Evolutionary conservation across 2,888 invertebrate species (phyloP).

Genomic region (Ferdinandea cuprea): DNA sequence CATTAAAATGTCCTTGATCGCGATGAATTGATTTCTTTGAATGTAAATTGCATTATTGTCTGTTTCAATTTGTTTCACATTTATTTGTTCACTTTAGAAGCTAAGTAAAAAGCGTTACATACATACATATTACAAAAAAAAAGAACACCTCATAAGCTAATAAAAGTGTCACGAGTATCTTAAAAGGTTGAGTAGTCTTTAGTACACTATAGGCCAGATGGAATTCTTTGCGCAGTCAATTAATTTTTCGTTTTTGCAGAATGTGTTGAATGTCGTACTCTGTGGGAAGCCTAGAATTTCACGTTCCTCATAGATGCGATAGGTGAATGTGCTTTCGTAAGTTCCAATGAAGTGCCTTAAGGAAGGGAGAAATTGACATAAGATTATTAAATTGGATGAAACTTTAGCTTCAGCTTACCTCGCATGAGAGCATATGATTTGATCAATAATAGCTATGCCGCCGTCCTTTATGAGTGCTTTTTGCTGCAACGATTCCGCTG

Average conservation of each 20-base stretch:
- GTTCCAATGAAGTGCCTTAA: slow-evolving; percentile 92
- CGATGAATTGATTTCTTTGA: neutral
- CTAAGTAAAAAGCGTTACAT: slow-evolving; percentile 41
- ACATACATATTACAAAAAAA: slow-evolving; percentile 16
- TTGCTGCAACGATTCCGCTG: slow-evolving; percentile 79
- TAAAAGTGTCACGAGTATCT: slow-evolving; percentile 12
- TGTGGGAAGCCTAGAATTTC: slow-evolving; percentile 95
- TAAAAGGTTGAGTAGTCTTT: slow-evolving; percentile 11
- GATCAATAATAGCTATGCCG: slow-evolving; percentile 95
- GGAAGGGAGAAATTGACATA: neutral
- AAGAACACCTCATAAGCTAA: neutral
- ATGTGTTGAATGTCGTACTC: slow-evolving; percentile 92
- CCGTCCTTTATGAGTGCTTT: slow-evolving; percentile 87
- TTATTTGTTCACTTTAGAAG: slow-evolving; percentile 36
- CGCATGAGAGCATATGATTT: slow-evolving; percentile 96
- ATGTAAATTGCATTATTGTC: slow-evolving; percentile 7
- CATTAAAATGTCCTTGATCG: slow-evolving; percentile 36
- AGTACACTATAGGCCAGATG: slow-evolving; percentile 88
- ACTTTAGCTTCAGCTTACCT: no score
- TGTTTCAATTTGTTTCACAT: slow-evolving; percentile 21
- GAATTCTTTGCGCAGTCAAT: slow-evolving; percentile 89
- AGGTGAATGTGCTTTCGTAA: slow-evolving; percentile 97
- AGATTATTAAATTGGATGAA: no score
- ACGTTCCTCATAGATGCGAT: slow-evolving; percentile 97
- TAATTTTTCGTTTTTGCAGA: slow-evolving; percentile 84